Percentiles rank a stretch among this genome's conserved stretches.
Conservation (phyloP, 2,113 vertebrate genomes). For the Dermatemys mawii region DNA sequence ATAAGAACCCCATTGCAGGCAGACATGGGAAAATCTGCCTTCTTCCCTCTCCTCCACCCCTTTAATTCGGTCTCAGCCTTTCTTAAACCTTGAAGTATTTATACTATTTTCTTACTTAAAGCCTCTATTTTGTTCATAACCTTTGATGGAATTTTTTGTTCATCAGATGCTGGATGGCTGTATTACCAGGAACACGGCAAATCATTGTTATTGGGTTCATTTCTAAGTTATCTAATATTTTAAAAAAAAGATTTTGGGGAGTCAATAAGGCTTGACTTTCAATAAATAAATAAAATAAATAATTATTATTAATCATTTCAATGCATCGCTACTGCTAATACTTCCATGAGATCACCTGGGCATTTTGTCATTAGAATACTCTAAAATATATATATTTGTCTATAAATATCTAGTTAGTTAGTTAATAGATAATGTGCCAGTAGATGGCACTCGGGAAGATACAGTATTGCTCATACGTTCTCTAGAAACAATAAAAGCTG, state of each 20-base stretch:
- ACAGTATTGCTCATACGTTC: accelerated
- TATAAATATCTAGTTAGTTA: accelerated
- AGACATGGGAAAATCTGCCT: background rate
- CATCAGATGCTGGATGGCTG: background rate
- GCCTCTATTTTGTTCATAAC: background rate
- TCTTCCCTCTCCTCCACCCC: background rate
- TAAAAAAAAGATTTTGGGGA: background rate
- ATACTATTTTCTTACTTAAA: background rate
- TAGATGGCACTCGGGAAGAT: accelerated
- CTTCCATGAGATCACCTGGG: background rate
- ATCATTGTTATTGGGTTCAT: background rate
- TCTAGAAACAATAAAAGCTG: accelerated
- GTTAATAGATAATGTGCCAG: background rate
- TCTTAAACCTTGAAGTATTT: background rate
- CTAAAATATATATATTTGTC: accelerated
- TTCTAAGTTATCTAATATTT: background rate
- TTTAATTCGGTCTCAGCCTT: too few relatives aligned
- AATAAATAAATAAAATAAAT: too few relatives aligned
- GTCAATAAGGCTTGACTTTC: background rate
- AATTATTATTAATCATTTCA: background rate
- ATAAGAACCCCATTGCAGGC: background rate
- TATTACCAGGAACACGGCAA: background rate
- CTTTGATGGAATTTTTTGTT: background rate
- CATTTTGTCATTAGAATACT: background rate
- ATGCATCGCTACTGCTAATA: background rate